phyloP scores from a whole-genome alignment of 2,888 invertebrate species.

The Ormyrus thymus region DNA sequence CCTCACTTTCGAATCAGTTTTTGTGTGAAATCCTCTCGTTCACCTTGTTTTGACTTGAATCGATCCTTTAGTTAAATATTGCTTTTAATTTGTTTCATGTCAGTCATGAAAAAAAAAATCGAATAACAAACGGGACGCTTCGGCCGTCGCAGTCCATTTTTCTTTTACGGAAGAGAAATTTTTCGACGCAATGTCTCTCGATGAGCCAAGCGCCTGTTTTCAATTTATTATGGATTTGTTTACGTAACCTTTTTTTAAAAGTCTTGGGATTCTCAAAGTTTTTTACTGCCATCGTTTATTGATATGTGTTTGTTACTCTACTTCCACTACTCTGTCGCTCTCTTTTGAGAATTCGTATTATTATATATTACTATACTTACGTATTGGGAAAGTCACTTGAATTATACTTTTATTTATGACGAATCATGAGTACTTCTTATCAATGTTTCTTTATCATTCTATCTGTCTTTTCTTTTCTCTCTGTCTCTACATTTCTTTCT shows the following conservation, averaged over 20 bases:
- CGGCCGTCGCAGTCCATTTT: constrained; percentile 23
- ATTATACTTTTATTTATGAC: constrained; percentile 30
- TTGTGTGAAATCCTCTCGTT: constrained; percentile 46
- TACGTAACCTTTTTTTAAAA: constrained; percentile 1
- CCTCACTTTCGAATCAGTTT: neutral
- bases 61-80: neutral
- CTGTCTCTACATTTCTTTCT: constrained; percentile 41
- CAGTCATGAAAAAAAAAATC: neutral
- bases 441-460: constrained; percentile 48
- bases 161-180: constrained; percentile 10
- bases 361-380: constrained; percentile 6
- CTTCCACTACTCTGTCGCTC: constrained; percentile 30
- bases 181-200: constrained; percentile 38
- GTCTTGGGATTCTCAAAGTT: constrained; percentile 6
- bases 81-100: neutral
- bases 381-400: constrained; percentile 32
- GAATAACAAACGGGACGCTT: constrained; percentile 7
- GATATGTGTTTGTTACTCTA: constrained; percentile 34
- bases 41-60: constrained; percentile 5
- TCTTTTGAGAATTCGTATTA: constrained; percentile 33
- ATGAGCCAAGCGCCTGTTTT: constrained; percentile 26
- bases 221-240: neutral
- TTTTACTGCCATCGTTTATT: constrained; percentile 24
- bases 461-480: constrained; percentile 30
- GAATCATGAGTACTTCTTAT: constrained; percentile 42